A percentile compares a stretch with the other conserved stretches of the same genome.
Evolutionary conservation across 2,113 vertebrate species (phyloP).

Genomic region (Actinemys pallida): DNA sequence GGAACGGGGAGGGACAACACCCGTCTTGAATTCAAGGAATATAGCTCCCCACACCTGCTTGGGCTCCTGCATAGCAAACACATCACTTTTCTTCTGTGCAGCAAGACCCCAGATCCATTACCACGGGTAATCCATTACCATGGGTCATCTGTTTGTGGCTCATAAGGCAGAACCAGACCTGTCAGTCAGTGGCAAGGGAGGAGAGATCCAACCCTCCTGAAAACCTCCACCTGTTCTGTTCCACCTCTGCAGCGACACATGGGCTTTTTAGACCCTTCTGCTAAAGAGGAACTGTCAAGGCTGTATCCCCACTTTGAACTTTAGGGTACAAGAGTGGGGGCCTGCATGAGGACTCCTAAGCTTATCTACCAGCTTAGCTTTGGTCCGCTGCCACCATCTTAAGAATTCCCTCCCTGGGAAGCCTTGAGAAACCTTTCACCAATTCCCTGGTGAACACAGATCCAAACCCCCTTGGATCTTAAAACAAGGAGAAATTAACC

Average conservation of each 20-base stretch:
- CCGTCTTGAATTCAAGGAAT: not conserved
- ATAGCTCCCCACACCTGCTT: not conserved
- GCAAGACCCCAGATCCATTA: not conserved
- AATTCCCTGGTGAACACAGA: no score
- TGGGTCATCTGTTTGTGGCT: not conserved
- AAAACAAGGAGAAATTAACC: no score
- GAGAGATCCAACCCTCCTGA: not conserved
- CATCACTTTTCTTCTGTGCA: not conserved
- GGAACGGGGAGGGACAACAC: not conserved
- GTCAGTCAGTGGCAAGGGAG: not conserved
- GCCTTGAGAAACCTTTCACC: no score
- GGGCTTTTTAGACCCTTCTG: not conserved
- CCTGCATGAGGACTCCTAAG: no score
- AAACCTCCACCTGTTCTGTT: fast-evolving
- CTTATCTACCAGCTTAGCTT: no score
- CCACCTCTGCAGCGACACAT: not conserved
- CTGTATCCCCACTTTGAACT: no score
- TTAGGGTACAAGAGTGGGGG: no score
- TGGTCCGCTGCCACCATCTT: no score
- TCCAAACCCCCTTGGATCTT: no score
- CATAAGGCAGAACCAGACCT: not conserved
- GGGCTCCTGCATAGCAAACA: not conserved
- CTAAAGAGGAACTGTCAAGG: not conserved
- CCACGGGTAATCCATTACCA: not conserved
- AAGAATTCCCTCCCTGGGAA: no score